These are phyloP conservation scores for Odontophorus gujanensis DNA, from an alignment of 2,113 vertebrate genomes.

Conservation along the genomic window DNA sequence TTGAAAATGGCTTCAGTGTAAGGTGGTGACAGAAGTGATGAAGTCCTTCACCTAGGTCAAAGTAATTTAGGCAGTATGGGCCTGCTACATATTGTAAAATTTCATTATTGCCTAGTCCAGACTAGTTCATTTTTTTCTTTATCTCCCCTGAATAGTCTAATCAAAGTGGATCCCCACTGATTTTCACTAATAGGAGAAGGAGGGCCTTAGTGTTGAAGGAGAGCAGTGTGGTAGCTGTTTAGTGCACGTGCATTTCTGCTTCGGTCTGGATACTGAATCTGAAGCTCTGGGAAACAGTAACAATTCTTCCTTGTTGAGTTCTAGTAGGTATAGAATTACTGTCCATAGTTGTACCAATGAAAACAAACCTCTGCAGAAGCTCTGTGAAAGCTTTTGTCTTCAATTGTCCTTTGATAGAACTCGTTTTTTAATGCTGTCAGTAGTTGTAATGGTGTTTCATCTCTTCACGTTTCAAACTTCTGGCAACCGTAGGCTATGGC, in stretches of 20 bases:
- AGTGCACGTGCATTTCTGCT: fast-evolving
- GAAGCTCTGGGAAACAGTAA: not conserved
- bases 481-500: not conserved
- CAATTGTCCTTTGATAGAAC: not conserved
- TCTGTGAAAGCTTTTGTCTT: not conserved
- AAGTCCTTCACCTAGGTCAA: not conserved
- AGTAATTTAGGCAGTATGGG: not conserved
- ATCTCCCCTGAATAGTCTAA: not conserved
- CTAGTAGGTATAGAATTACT: not conserved
- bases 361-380: not conserved
- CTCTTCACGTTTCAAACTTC: not conserved
- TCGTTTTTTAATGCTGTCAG: not conserved
- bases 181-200: not conserved
- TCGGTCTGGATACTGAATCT: not conserved
- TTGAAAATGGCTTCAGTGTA: not conserved
- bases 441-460: not conserved
- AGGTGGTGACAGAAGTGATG: not conserved
- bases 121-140: not conserved
- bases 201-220: not conserved
- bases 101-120: not conserved
- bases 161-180: not conserved
- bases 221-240: not conserved
- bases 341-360: not conserved
- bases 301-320: not conserved
- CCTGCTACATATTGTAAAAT: not conserved